Percentiles rank a stretch among this genome's conserved stretches.
Evolutionary conservation across 1,140 invertebrate genomes (phyloP).

Genomic region (Aphaenogaster floridana): DNA sequence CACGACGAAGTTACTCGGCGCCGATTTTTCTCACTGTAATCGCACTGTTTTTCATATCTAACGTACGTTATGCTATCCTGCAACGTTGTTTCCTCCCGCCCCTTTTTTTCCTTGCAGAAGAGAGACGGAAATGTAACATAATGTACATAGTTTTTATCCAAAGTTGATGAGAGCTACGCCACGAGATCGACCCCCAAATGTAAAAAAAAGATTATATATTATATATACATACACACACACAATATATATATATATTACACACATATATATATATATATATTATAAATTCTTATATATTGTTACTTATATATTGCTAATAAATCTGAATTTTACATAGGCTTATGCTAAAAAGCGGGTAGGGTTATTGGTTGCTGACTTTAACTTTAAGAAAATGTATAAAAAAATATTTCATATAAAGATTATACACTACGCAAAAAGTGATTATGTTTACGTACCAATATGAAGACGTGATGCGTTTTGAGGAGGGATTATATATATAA

Average conservation of each 20-base stretch:
- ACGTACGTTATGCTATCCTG: neutral
- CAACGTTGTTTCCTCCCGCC: slow-evolving; percentile 8
- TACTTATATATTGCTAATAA: slow-evolving; percentile 78
- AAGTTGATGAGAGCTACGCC: slow-evolving; percentile 24
- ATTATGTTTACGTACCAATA: slow-evolving; percentile 34
- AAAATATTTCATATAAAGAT: slow-evolving; percentile 77
- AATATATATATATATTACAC: slow-evolving; percentile 55
- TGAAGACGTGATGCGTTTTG: slow-evolving; percentile 10
- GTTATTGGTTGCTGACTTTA: slow-evolving; percentile 77
- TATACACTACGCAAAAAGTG: slow-evolving; percentile 52
- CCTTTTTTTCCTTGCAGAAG: slow-evolving; percentile 23
- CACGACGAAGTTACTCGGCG: neutral
- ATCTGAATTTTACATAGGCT: slow-evolving; percentile 80
- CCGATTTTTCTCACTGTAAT: slow-evolving; percentile 23
- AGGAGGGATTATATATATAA: slow-evolving; percentile 21
- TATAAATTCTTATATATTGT: slow-evolving; percentile 70
- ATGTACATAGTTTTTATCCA: slow-evolving; percentile 68
- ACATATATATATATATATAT: slow-evolving; percentile 56
- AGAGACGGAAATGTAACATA: slow-evolving; percentile 48
- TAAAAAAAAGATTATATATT: slow-evolving; percentile 62
- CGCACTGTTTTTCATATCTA: slow-evolving; percentile 25
- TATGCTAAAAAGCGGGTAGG: slow-evolving; percentile 77
- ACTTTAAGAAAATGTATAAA: slow-evolving; percentile 76
- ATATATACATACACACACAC: slow-evolving; percentile 62
- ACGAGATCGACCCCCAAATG: slow-evolving; percentile 72